Base-by-base conservation (phyloP, 2,113 vertebrate genomes). In the Brachyistius frenatus region DNA sequence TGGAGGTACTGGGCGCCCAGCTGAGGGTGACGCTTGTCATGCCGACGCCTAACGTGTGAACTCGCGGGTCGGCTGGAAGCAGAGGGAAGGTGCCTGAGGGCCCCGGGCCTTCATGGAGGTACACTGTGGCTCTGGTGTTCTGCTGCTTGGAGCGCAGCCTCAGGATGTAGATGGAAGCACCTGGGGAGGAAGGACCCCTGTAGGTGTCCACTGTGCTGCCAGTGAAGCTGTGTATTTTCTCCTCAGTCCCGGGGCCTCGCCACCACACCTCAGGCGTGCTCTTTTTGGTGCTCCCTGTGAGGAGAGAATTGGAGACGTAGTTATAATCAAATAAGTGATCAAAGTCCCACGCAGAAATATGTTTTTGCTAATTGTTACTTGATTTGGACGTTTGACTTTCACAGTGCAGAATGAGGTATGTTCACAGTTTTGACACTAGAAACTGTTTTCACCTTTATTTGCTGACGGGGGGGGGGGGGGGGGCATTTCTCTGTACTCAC, bases 1-100 rank as follows among this genome's bases (percentile, higher is more conserved):
- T 66, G 5, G 96, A 96, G 7, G 93, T 86, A 33, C 96, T 97
- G 64, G 95, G 94, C 62, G 91, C 93, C 96, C 96, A 98, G 78
- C 94, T 93, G 60, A 98, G 93, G 35, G 95, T 96, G 77, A 96
- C 96, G 0, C 96, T 96, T n/a, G 95, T 96, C 76, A 94, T 96
- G 23, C 96, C 95, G 0, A 96, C 72, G 2, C 95, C 93, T 0
- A 95, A 49, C 0, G 95, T 92, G 49, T 96, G 95, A 36, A 97
- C 93, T 23, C 83, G 93, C 2, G 94, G 93, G 79, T 98, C 96
- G 8, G 37, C 39, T 0, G 97, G 96, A 1, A 98, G 92, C 32
- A 94, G 90, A 2, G 96, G 97, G n/a, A 96, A 96, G 44, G 91
- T 82, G 5, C 93, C 94, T 0, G 91, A 93, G 0, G 91, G 86